Evolutionary conservation across 2,113 vertebrate species (phyloP).

Genomic region (Corythornis cristatus): DNA sequence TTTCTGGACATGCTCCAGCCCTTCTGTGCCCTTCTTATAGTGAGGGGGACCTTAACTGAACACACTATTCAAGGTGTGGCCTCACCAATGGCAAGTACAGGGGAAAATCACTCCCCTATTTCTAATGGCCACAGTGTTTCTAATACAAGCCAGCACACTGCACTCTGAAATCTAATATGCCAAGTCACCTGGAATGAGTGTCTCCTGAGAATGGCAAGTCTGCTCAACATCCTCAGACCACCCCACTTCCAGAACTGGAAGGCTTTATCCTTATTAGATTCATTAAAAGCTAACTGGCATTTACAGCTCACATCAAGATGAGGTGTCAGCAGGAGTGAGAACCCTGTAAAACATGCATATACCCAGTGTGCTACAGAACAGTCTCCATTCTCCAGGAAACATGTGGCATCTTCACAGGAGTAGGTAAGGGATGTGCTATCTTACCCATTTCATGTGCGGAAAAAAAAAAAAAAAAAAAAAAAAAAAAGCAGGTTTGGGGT

Average conservation of each 20-base stretch:
- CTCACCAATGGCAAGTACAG: too few species aligned
- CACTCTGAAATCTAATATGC: slow-evolving; percentile 39
- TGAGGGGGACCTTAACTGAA: too few species aligned
- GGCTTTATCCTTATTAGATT: slow-evolving; percentile 34
- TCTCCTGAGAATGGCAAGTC: slow-evolving; percentile 42
- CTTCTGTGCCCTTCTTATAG: too few species aligned
- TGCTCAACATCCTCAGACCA: background rate
- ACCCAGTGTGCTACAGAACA: background rate
- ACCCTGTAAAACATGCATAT: background rate
- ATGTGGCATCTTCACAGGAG: background rate
- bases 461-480: too few species aligned
- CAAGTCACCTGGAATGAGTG: slow-evolving; percentile 49
- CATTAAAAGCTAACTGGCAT: slow-evolving; percentile 32
- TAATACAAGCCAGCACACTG: too few species aligned
- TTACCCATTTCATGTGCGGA: background rate
- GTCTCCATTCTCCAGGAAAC: background rate
- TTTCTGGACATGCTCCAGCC: too few species aligned
- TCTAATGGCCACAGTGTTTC: too few species aligned
- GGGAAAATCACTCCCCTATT: too few species aligned
- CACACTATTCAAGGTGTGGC: too few species aligned
- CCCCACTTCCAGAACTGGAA: slow-evolving; percentile 18
- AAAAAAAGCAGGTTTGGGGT: background rate
- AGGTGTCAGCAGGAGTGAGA: background rate
- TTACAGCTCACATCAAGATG: background rate
- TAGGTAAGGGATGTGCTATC: background rate